These are phyloP conservation scores for Sinosuthora webbiana DNA, from an alignment of 2,113 vertebrate genomes.

Conservation along the genomic window DNA sequence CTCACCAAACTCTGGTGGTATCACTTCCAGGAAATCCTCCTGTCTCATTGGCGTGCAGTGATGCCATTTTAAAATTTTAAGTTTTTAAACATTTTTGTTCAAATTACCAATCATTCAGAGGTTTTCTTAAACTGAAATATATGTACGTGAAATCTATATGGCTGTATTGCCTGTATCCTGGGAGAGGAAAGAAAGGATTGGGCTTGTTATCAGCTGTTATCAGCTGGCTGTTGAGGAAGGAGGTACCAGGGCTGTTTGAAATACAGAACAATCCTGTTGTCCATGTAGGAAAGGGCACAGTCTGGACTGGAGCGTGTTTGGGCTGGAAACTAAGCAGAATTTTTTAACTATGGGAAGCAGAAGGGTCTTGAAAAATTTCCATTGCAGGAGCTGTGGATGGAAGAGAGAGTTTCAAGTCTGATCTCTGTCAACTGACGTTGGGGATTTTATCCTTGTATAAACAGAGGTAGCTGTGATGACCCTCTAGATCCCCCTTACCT, in stretches of 20 bases:
- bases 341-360: background rate
- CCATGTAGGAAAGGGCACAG: background rate
- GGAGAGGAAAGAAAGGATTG: background rate
- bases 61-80: background rate
- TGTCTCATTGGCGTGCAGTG: rapidly evolving
- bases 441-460: background rate
- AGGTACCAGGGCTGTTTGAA: background rate
- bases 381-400: background rate
- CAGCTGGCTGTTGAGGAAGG: background rate
- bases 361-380: background rate
- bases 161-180: background rate
- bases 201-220: background rate
- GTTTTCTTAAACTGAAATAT: background rate
- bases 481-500: background rate
- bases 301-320: background rate
- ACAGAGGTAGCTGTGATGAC: background rate
- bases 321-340: background rate
- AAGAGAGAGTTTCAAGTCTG: background rate
- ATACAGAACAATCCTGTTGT: background rate
- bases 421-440: rapidly evolving
- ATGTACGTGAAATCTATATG: rapidly evolving
- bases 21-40: background rate
- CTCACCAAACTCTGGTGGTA: background rate
- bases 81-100: background rate
- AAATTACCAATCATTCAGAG: background rate